These are phyloP conservation scores for Cremastinae sp. DNA, from an alignment of 2,888 invertebrate species.

Conservation along the genomic window DNA sequence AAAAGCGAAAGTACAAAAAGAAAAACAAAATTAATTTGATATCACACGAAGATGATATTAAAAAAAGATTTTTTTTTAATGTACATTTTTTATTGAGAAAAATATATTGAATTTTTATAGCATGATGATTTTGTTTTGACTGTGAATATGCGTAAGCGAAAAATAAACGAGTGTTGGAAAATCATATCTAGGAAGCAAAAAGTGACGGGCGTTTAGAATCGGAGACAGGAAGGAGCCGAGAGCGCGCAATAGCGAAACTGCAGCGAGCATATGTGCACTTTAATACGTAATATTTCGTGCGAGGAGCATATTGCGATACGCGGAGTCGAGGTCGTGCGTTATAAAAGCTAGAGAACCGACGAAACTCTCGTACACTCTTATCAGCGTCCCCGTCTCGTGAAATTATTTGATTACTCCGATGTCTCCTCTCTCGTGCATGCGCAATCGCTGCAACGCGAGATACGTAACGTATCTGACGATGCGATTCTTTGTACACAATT, in stretches of 20 bases:
- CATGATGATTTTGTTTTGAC: no score
- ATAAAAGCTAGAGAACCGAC: conserved; percentile 23
- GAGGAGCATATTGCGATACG: conserved; percentile 22
- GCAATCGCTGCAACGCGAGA: conserved; percentile 1
- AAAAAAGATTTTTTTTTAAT: no score
- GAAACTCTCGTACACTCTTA: conserved; percentile 33
- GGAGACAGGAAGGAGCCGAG: conserved; percentile 52
- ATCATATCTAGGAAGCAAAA: conserved; percentile 36
- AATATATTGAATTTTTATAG: neutral
- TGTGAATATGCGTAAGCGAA: no score
- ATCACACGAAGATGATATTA: no score
- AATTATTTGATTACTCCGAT: conserved; percentile 41
- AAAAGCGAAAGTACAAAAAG: no score
- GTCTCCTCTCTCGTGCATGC: neutral
- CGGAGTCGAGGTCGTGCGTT: conserved; percentile 42
- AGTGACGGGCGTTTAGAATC: conserved; percentile 36
- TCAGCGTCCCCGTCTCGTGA: conserved; percentile 33
- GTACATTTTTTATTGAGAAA: neutral
- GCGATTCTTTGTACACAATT: conserved; percentile 14
- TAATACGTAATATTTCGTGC: conserved; percentile 37
- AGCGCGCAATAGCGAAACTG: conserved; percentile 28
- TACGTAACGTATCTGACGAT: conserved; percentile 35
- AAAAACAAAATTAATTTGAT: no score
- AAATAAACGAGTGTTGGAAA: conserved; percentile 21
- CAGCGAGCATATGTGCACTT: conserved; percentile 27